Base-by-base conservation (phyloP, 2,888 invertebrate genomes). In the Pegoplata infirma region DNA sequence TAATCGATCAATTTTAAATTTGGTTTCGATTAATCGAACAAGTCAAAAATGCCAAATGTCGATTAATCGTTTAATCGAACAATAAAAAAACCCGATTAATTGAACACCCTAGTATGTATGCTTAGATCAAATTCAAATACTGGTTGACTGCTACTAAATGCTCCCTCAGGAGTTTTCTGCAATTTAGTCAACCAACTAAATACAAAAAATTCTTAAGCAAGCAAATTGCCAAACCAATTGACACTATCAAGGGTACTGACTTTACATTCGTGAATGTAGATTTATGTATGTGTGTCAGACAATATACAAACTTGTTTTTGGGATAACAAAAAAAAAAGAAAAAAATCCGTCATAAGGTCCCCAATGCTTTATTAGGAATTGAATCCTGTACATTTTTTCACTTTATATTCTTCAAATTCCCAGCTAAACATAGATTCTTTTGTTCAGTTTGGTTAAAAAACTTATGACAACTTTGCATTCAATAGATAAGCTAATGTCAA, bases 81-180 rank as follows among this genome's bases (percentile, higher is more conserved):
- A n/a, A n/a, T n/a, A n/a, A n/a, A n/a, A n/a, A n/a, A n/a, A n/a
- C n/a, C n/a, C n/a, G n/a, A n/a, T n/a, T n/a, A n/a, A n/a, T n/a
- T n/a, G n/a, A n/a, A n/a, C n/a, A n/a, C n/a, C n/a, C n/a, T n/a
- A n/a, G n/a, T 68, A 8, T 36, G 21, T 28, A 19, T 55, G 10
- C 1, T 47, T 19, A n/a, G 28, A 16, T 47, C 23, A 16, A 47
- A 25, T 47, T 63, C 19, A 63, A 56, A 64, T 56, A 72, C 56
- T 55, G n/a, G n/a, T n/a, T n/a, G 63, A 72, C 55, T 72, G 72
- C 56, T 25, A 64, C 63, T 72, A 72, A 72, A 64, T 72, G 47
- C 17, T 56, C 63, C 63, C 72, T 56, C 17, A 47, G 63, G 72
- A 64, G n/a, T n/a, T 47, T 64, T 64, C 32, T 56, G 47, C 28